These are phyloP conservation scores for Noctua pronuba DNA, from an alignment of 2,888 invertebrate genomes.

Conservation along the genomic window DNA sequence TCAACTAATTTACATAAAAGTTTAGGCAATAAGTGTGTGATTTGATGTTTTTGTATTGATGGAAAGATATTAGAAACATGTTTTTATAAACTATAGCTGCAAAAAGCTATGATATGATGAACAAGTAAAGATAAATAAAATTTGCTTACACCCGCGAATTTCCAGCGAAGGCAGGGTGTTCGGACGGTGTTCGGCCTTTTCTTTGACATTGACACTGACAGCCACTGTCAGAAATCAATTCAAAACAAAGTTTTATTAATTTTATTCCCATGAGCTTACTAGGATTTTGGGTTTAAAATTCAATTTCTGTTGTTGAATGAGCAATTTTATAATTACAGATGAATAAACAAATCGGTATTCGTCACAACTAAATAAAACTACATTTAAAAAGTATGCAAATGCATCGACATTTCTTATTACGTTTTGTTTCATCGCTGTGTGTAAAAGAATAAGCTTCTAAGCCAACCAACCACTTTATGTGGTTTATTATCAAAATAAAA, in stretches of 20 bases:
- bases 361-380: not conserved
- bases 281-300: not conserved
- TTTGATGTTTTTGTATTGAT: slow-evolving; percentile 12
- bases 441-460: too few species aligned
- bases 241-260: not conserved
- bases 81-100: slow-evolving; percentile 5
- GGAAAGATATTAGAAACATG: not conserved
- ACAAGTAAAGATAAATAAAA: slow-evolving; percentile 34
- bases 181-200: not conserved
- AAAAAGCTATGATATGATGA: slow-evolving; percentile 7
- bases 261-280: not conserved
- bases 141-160: slow-evolving; percentile 78
- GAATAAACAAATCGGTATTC: not conserved
- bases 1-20: slow-evolving; percentile 2
- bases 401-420: not conserved
- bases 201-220: slow-evolving; percentile 13
- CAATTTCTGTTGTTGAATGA: not conserved
- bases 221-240: not conserved
- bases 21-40: not conserved
- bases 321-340: not conserved
- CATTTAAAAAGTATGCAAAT: not conserved
- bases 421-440: slow-evolving; percentile 1
- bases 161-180: slow-evolving; percentile 4
- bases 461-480: too few species aligned
- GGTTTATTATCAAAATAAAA: too few species aligned